Evolutionary conservation across 2,797 vertebrate species (phyloP), one percentile per base, ranked within the genome.

Genomic region (Phrynocephalus guinanensis): DNA sequence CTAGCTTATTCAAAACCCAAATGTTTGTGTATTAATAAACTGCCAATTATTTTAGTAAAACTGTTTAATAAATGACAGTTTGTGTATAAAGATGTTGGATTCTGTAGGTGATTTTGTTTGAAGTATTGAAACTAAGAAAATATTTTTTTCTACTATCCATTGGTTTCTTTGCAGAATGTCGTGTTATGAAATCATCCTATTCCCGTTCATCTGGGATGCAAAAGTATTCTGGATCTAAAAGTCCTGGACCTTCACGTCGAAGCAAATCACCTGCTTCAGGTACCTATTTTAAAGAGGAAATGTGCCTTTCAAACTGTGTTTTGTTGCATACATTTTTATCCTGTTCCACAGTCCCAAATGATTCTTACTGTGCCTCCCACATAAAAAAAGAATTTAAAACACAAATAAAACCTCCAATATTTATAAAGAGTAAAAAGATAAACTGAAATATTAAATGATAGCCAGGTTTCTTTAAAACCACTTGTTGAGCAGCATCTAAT

Each of bases 241-340:
- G 98, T 92, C 98, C 98, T 0, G 98, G 96, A 86, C 92, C 93
- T 11, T 96, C 97, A 1, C 97, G 98, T 16, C 97, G 98, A 92
- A 98, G 97, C 97, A 99, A 98, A 92, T 99, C 98, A 68, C 98
- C 99, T 15, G 97, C 97, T 90, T 96, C 98, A 97, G 98, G 99
- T 99, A 96, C 73, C 92, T 5, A 56, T 20, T 50, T 20, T 84
- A 16, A 73, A 85, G 84, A 28, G 66, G n/a, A 63, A 3, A 73
- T 71, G 70, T 79, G 9, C 0, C 0, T 0, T 0, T 26, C 28
- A 50, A 83, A 72, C 3, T 48, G 28, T 70, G 26, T 38, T 20
- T 83, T 66, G 0, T 84, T 82, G 56, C 83, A 33, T 68, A 30
- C 18, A 24, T 66, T 11, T 66, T 6, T 63, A 24, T 30, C 20